Base-by-base conservation (phyloP, 2,888 invertebrate genomes). In the Sialis fuliginosa region DNA sequence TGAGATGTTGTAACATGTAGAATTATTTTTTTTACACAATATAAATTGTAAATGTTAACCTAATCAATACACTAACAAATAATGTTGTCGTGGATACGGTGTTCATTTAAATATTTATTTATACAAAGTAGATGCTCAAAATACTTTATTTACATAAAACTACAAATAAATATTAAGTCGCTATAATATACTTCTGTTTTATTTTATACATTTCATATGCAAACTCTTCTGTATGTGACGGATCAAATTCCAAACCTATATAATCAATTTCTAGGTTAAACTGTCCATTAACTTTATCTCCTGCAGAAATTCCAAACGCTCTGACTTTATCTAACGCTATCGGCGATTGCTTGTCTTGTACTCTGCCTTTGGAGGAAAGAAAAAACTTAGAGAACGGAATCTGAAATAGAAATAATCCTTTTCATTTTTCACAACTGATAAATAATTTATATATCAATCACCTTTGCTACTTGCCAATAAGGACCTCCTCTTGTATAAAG, bases 401-500 rank as follows among this genome's bases (percentile, higher is more conserved):
- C 86, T 84, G 69, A 39, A 79, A 75, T 6, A 22, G 22, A 22
- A 22, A 22, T 22, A 22, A 22, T 7, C 12, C 7, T 37, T 10
- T 37, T 37, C 1, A n/a, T 10, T 7, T 10, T 37, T 6, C 5
- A 10, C 12, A 37, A 37, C 6, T 10, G 12, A 7, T 37, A 7
- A 37, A 10, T 33, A 49, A 30, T 12, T 35, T 34, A 44, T 13
- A 30, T 39, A 39, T 42, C 30, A 33, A 51, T 58, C 65, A 88
- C 88, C 74, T 81, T 88, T 31, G 83, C 77, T 51, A 78, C 68
- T 69, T 98, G 97, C 98, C 98, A 98, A 62, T 98, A 96, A 0
- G 98, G 98, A 0, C 97, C 96, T 37, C 98, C 98, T 65, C 95
- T 77, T 0, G 98, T 98, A 60, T 79, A 90, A 5, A 98, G 66